Evolutionary conservation across 2,797 vertebrate genomes (phyloP).

Genomic region (Scolopax bukidnonensis): DNA sequence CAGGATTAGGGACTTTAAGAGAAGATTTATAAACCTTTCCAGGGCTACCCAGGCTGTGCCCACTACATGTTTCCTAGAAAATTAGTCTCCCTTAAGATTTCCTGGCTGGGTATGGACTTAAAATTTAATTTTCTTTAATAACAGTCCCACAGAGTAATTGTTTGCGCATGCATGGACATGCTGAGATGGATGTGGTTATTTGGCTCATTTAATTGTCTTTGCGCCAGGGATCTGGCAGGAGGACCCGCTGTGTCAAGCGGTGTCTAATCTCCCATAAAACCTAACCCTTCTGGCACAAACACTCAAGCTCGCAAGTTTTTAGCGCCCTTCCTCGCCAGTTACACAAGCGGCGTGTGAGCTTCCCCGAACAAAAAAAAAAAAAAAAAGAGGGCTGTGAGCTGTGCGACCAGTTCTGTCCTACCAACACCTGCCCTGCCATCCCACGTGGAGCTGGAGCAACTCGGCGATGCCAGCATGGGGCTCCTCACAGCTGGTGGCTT

Average conservation of each 20-base stretch:
- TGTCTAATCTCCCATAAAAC: slow-evolving; percentile 64
- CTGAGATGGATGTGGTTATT: slow-evolving; percentile 67
- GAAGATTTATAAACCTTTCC: slow-evolving; percentile 27
- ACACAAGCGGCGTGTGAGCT: not conserved
- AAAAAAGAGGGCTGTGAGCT: not conserved
- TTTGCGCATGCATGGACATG: slow-evolving; percentile 54
- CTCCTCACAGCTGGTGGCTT: not conserved
- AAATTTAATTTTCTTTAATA: slow-evolving; percentile 66
- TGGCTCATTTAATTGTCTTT: slow-evolving; percentile 57
- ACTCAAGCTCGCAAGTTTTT: not conserved
- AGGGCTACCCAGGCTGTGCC: not conserved
- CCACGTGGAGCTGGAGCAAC: not conserved
- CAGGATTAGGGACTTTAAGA: slow-evolving; percentile 25
- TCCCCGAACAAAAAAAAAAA: not conserved
- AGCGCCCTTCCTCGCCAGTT: not conserved
- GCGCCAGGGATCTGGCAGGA: slow-evolving; percentile 42
- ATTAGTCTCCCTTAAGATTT: slow-evolving; percentile 53
- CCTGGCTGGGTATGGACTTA: slow-evolving; percentile 15
- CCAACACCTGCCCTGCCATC: not conserved
- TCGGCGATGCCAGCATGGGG: not conserved
- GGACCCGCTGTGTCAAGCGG: slow-evolving; percentile 52
- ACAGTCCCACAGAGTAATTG: slow-evolving; percentile 59
- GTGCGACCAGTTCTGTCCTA: not conserved
- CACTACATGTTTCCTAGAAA: slow-evolving; percentile 52
- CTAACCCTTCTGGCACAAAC: slow-evolving; percentile 44